A percentile compares a stretch with the other conserved stretches of the same genome.
phyloP scores from a whole-genome alignment of 37 sponge, comb jelly and placozoan genomes.

The Cliona cf. orientalis region DNA sequence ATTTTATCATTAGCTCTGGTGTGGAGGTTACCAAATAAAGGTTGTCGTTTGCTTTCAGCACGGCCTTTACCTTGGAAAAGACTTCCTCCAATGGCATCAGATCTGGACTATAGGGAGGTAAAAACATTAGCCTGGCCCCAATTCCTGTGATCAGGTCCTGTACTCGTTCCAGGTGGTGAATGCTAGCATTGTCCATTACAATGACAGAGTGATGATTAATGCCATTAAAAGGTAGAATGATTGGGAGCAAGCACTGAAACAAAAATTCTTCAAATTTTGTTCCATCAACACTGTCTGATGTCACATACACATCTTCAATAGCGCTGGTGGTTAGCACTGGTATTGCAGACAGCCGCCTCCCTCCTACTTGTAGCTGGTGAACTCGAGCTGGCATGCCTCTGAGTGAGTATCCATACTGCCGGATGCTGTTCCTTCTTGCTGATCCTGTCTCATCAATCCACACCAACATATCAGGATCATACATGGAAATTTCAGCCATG shows the following conservation, averaged over 20 bases:
- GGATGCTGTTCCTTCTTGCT: neutral
- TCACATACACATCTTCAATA: neutral
- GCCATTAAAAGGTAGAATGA: slow-evolving; percentile 8
- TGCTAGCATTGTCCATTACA: neutral
- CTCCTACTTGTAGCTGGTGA: neutral
- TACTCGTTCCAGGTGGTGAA: neutral
- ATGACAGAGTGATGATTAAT: neutral
- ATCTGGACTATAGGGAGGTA: neutral
- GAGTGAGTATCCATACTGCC: neutral
- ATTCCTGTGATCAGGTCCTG: neutral
- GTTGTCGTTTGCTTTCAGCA: neutral
- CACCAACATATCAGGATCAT: no score
- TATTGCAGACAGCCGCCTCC: neutral
- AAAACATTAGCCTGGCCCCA: neutral
- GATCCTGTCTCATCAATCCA: neutral
- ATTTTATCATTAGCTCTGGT: slow-evolving; percentile 1
- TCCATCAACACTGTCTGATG: neutral
- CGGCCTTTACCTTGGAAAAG: neutral
- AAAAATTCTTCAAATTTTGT: slow-evolving; percentile 1
- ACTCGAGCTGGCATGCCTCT: neutral
- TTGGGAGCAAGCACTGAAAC: neutral
- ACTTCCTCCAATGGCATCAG: neutral
- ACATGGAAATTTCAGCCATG: neutral
- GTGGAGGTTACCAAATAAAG: neutral
- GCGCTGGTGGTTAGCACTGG: neutral